These are phyloP conservation scores for Dicrurus megarhynchus DNA, from an alignment of 2,113 vertebrate species.

Conservation along the genomic window DNA sequence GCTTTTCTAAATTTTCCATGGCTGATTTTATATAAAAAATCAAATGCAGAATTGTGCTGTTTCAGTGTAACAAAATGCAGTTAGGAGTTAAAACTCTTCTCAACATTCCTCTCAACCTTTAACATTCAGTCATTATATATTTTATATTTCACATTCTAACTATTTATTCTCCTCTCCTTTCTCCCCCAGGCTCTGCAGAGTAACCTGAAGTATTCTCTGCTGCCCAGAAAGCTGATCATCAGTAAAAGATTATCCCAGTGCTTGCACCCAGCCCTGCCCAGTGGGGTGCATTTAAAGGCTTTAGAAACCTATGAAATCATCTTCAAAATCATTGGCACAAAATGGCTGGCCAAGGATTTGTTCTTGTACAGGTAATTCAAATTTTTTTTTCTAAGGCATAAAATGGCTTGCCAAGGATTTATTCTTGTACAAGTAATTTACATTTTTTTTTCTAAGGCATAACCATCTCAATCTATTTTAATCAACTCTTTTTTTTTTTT, in stretches of 20 bases:
- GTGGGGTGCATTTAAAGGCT: constrained; percentile 95
- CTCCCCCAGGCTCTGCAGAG: constrained; percentile 90
- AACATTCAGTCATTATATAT: not conserved
- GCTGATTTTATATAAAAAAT: not conserved
- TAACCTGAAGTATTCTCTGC: constrained; percentile 91
- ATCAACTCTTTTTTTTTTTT: not conserved
- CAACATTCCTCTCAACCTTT: too few species aligned
- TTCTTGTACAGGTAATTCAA: constrained; percentile 90
- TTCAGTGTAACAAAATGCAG: not conserved
- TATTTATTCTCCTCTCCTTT: not conserved
- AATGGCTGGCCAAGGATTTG: constrained; percentile 94
- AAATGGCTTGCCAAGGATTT: constrained; percentile 82
- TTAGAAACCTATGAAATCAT: constrained; percentile 96
- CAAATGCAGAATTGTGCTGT: not conserved
- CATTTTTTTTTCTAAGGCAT: not conserved
- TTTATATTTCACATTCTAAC: not conserved
- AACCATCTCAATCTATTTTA: not conserved
- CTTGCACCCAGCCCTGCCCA: constrained; percentile 93
- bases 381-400: not conserved
- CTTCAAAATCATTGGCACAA: constrained; percentile 97
- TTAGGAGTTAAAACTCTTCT: not conserved
- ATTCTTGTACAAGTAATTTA: constrained; percentile 90
- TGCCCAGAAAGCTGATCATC: constrained; percentile 89
- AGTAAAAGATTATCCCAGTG: constrained; percentile 96
- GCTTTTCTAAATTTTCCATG: not conserved